Evolutionary conservation across 2,113 vertebrate genomes (phyloP).

Genomic region (Grallaria varia): DNA sequence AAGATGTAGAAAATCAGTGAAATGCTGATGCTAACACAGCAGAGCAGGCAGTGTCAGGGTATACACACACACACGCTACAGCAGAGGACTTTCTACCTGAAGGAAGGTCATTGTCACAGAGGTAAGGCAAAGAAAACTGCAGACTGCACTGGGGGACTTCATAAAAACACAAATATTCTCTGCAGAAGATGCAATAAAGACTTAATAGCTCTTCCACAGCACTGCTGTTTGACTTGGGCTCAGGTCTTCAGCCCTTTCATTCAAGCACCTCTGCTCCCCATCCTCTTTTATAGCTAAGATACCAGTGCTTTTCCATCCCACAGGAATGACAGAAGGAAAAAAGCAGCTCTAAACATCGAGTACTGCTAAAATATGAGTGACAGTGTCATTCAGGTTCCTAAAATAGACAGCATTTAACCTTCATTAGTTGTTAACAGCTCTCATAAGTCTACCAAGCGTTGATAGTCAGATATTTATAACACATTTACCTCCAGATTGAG

Average conservation of each 20-base stretch:
- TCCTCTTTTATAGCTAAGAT: neutral
- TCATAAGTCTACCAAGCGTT: neutral
- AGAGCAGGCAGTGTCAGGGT: neutral
- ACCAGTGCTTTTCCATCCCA: neutral
- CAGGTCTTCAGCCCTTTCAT: neutral
- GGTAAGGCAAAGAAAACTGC: neutral
- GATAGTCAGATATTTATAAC: constrained; percentile 32
- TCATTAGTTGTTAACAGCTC: constrained; percentile 44
- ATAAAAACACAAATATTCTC: neutral
- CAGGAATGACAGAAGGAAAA: neutral
- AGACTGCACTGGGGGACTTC: neutral
- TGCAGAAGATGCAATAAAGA: neutral
- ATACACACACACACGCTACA: fast-evolving
- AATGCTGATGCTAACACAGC: neutral
- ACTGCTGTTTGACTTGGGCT: neutral
- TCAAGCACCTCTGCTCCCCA: fast-evolving
- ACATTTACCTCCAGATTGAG: constrained; percentile 5
- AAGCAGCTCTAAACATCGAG: neutral
- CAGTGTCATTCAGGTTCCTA: neutral
- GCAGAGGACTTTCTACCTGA: neutral
- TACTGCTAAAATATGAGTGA: neutral
- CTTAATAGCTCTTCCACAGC: neutral
- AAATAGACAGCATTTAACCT: constrained; percentile 49
- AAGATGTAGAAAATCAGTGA: neutral
- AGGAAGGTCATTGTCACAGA: neutral